Evolutionary conservation across 1,140 invertebrate species (phyloP), one percentile per base, ranked within the genome.

Genomic region (Tenebrio molitor): DNA sequence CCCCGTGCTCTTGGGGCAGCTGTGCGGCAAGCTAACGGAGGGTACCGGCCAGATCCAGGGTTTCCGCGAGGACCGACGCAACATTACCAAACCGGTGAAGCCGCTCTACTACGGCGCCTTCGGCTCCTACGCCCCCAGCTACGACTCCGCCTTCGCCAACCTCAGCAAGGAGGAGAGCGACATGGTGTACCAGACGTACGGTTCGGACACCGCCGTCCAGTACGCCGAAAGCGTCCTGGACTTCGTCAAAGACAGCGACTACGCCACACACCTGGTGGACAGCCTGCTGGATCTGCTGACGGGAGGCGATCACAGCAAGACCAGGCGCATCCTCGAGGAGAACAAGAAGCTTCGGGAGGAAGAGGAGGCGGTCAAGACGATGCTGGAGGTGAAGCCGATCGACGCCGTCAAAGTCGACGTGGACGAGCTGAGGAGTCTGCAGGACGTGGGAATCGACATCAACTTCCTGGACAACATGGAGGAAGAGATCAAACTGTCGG

Each of bases 81-180:
- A 97, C 83, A 84, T 91, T 71, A 92, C 93, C 0, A 96, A 95
- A 82, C 89, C 94, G 81, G 95, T 97, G 0, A 95, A 95, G 81
- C 95, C 96, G 0, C 84, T 98, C 1, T 94, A 96, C 82, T 98
- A 98, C 83, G 97, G 97, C 0, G 92, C 96, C 1, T 99, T 96
- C 86, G 93, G 95, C 33, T 97, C 95, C 1, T 97, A 97, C 86
- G 96, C 96, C 1, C 97, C 97, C 0, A 91, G 91, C 14, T 97
- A 96, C 84, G 97, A 99, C 83, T 97, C 96, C 0, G 96, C 95
- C 1, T 98, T 98, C 86, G 90, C 97, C 0, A 97, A 95, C 79
- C 84, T 99, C 15, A 95, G 91, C 7, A 95, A 97, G 82, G 95
- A 97, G 74, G 97, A 99, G 81, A 93, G 94, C 0, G 95, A 98